Evolutionary conservation across 2,113 vertebrate genomes (phyloP).

Genomic region (Oncorhynchus kisutch): DNA sequence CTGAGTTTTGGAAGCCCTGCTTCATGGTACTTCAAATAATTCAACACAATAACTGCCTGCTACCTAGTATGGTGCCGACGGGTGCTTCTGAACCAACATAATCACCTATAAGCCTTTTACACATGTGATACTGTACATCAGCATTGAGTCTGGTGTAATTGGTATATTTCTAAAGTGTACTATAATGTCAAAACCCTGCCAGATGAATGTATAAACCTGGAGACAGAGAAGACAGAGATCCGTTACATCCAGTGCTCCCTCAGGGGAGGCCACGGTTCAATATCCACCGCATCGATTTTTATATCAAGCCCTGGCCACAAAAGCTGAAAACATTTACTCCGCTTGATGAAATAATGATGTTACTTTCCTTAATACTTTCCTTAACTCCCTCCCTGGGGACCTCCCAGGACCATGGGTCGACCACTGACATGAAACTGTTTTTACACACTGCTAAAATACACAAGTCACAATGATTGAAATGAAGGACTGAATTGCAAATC

Average conservation of each 20-base stretch:
- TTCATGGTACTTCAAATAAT: no score
- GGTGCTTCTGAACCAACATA: no score
- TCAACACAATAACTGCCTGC: no score
- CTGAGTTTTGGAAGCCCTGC: no score
- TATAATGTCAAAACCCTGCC: constrained; percentile 26
- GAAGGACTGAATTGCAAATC: not conserved
- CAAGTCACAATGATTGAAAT: not conserved
- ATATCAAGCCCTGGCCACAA: constrained; percentile 13
- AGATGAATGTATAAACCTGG: constrained; percentile 32
- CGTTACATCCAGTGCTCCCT: constrained; percentile 6
- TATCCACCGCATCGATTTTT: constrained; percentile 20
- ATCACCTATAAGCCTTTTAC: not conserved
- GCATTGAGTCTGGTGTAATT: constrained; percentile 21
- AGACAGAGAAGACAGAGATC: constrained; percentile 21
- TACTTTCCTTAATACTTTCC: constrained; percentile 20
- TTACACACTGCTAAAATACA: not conserved
- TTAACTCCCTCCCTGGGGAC: constrained; percentile 1
- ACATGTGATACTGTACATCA: constrained; percentile 11
- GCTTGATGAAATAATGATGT: constrained; percentile 55
- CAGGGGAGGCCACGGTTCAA: not conserved
- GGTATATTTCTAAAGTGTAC: constrained; percentile 32
- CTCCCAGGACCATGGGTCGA: not conserved
- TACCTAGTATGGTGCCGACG: no score
- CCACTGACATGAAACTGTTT: not conserved
- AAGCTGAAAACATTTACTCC: constrained; percentile 40